phyloP scores from a whole-genome alignment of 1,140 invertebrate genomes.

The Phymorhynchus buccinoides region DNA sequence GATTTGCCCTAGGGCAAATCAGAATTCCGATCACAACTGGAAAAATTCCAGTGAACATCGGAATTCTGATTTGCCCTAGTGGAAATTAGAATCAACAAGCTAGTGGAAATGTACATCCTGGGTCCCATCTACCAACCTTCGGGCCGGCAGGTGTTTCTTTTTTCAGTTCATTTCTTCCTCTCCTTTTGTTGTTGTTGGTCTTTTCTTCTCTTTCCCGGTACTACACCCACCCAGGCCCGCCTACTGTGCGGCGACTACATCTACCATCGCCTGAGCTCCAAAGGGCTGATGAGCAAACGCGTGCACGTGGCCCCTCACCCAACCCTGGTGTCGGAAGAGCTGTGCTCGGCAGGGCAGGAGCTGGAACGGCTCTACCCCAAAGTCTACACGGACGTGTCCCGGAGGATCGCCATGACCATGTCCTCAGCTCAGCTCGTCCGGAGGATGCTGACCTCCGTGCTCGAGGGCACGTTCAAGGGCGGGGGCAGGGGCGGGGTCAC shows the following conservation, averaged over 20 bases:
- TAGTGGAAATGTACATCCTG: no score
- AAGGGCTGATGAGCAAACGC: constrained; percentile 7
- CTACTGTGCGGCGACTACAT: constrained; percentile 36
- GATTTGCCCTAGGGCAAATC: no score
- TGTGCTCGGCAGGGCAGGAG: constrained; percentile 30
- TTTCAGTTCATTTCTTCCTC: neutral
- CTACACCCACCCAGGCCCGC: neutral
- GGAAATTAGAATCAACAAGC: no score
- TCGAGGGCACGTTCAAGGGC: constrained; percentile 33
- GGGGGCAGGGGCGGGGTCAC: constrained; percentile 33
- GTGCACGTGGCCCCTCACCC: constrained; percentile 4
- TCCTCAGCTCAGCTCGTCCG: constrained; percentile 34
- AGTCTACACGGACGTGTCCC: constrained; percentile 41
- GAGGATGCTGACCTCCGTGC: constrained; percentile 32
- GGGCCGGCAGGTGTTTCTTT: no score
- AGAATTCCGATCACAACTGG: no score
- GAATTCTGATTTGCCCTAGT: no score
- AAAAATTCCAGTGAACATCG: no score
- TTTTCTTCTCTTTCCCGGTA: neutral
- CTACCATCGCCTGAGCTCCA: constrained; percentile 18
- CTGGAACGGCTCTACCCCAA: constrained; percentile 39
- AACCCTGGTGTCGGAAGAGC: neutral
- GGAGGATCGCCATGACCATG: constrained; percentile 44
- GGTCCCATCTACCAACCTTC: no score
- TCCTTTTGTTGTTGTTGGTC: neutral